Evolutionary conservation across 2,113 vertebrate genomes (phyloP), one percentile per base, ranked within the genome.

Genomic region (Lucifuga dentata): DNA sequence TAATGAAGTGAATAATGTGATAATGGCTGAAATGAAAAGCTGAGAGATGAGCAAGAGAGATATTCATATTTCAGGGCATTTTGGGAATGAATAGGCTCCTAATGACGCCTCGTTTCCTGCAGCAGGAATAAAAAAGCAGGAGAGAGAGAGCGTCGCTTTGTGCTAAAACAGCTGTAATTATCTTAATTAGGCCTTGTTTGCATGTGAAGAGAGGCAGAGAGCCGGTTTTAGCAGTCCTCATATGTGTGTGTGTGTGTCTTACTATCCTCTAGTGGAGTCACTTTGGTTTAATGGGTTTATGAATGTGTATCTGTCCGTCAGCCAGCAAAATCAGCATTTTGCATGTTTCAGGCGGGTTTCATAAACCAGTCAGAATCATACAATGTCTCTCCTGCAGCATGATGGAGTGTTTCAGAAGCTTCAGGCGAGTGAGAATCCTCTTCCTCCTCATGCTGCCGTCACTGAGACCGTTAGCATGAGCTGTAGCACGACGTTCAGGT

Each of bases 141-240:
- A 21, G 21, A 45, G 38, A 24, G 53, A 63, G 68, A 39, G 78
- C 56, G 53, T 77, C 68, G 76, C 51, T 48, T 79, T 71, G 69
- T 68, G 73, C 75, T 60, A 45, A 68, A 77, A 86, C 77, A 84
- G 76, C 53, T 52, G 71, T 84, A 84, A 91, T 92, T 91, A 89
- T 83, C 87, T 83, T 90, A 90, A 92, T 92, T 88, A 90, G 84
- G 52, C 56, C 62, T 77, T 75, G 67, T 83, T 86, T 80, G 71
- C 84, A 80, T 79, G 45, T 81, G 76, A 89, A 77, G 16, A 36
- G 52, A 83, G 56, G 61, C 83, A 73, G 20, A 50, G 41, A 73
- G 82, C 71, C 66, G 51, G 44, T 61, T 64, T 46, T n/a, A 52
- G 56, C 9, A 38, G 61, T 33, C 41, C 9, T 52, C 50, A 46